A percentile compares a stretch with the other conserved stretches of the same genome.
Conservation (phyloP, 2,797 vertebrate species). For the Onychomys arenicola region DNA sequence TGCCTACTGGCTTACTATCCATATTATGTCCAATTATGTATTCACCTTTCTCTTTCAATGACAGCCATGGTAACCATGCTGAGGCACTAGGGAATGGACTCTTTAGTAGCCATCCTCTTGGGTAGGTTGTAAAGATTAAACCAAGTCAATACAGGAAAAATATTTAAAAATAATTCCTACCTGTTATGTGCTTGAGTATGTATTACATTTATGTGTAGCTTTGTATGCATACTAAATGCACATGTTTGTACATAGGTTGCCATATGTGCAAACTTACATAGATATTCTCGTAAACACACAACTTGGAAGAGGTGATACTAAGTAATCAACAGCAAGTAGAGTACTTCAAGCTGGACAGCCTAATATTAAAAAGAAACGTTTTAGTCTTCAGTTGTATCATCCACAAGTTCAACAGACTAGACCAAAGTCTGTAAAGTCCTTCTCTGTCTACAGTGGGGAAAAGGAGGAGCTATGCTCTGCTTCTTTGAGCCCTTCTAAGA, state of each 20-base stretch:
- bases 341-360: background rate
- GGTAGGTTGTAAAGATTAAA: conserved; percentile 21
- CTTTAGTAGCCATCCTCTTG: background rate
- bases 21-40: background rate
- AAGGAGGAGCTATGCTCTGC: background rate
- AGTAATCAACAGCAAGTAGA: background rate
- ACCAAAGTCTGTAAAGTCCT: conserved; percentile 5
- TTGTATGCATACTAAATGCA: background rate
- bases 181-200: background rate
- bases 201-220: background rate
- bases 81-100: background rate
- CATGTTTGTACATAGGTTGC: background rate
- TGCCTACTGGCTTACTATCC: background rate
- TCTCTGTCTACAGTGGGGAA: background rate
- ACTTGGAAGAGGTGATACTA: background rate
- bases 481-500: background rate
- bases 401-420: background rate
- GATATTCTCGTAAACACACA: background rate
- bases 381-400: background rate
- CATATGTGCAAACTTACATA: background rate
- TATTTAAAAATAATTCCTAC: background rate
- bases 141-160: background rate
- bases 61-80: background rate
- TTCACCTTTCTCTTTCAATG: background rate
- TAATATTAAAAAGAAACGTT: background rate